Evolutionary conservation across 2,113 vertebrate species (phyloP).

Genomic region (Steatornis caripensis): DNA sequence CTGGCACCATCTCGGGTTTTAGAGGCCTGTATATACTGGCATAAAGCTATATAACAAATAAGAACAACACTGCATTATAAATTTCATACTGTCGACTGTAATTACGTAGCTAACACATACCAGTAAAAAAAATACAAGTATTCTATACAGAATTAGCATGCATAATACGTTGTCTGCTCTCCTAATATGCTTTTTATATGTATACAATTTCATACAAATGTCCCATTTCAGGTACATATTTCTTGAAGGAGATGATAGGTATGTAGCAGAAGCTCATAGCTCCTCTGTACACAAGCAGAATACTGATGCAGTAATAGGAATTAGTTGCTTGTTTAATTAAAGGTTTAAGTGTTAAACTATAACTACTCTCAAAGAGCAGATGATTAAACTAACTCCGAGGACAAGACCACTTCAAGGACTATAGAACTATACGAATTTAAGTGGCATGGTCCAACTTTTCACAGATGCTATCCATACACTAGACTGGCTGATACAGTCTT

Average conservation of each 20-base stretch:
- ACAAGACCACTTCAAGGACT: not conserved
- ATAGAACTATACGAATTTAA: not conserved
- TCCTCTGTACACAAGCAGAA: not conserved
- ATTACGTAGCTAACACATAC: not conserved
- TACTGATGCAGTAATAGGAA: not conserved
- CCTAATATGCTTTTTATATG: not conserved
- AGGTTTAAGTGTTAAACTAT: not conserved
- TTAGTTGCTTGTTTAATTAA: not conserved
- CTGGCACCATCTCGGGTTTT: slow-evolving; percentile 94
- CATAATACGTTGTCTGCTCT: not conserved
- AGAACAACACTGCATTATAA: slow-evolving; percentile 87
- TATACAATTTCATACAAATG: fast-evolving
- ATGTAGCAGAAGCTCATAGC: not conserved
- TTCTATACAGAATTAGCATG: not conserved
- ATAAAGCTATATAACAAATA: slow-evolving; percentile 97
- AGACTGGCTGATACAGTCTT: not conserved
- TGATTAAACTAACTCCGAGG: not conserved
- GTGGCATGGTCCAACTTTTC: not conserved
- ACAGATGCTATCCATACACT: not conserved
- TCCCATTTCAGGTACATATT: not conserved
- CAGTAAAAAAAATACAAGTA: not conserved
- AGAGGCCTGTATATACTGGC: slow-evolving; percentile 99
- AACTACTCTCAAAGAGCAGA: not conserved
- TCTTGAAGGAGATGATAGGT: not conserved
- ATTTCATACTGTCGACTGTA: slow-evolving; percentile 42